Conservation (phyloP, 2,888 invertebrate species). For the Seira musarum region DNA sequence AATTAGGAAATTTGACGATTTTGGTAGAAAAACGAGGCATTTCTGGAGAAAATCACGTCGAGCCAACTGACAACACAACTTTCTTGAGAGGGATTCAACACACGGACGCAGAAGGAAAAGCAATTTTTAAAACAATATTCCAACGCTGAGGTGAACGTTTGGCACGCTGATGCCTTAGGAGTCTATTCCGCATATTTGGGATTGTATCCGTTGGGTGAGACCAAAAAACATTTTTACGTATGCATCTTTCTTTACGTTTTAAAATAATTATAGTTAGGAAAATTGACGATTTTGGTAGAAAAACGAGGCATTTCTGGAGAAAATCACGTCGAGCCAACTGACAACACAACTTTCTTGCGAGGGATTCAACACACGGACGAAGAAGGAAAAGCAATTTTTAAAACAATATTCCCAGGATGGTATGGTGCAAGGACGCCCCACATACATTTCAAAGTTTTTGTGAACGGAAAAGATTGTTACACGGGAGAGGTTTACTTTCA, state of each 20-base stretch:
- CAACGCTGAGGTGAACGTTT: conserved; percentile 63
- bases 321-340: conserved; percentile 56
- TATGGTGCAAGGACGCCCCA: conserved; percentile 58
- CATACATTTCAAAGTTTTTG: conserved; percentile 59
- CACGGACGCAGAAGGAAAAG: conserved; percentile 57
- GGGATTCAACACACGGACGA: conserved; percentile 61
- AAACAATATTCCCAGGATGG: conserved; percentile 63
- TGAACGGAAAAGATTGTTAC: conserved; percentile 42
- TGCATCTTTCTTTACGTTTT: not conserved
- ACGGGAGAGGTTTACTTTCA: conserved; percentile 63
- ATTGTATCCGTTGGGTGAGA: conserved; percentile 58
- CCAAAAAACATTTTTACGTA: not conserved
- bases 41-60: conserved; percentile 38
- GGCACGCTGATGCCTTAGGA: conserved; percentile 57
- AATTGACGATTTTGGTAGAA: conserved; percentile 16
- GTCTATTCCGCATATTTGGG: conserved; percentile 60
- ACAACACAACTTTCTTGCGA: conserved; percentile 54
- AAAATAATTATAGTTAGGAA: not conserved
- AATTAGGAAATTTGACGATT: not conserved
- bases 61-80: conserved; percentile 54
- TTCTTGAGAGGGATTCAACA: conserved; percentile 62
- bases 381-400: conserved; percentile 50
- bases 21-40: conserved; percentile 19
- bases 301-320: conserved; percentile 18
- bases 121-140: conserved; percentile 54